Evolutionary conservation across 2,888 invertebrate species (phyloP), one percentile per base, ranked within the genome.

Genomic region (Pollenia angustigena): DNA sequence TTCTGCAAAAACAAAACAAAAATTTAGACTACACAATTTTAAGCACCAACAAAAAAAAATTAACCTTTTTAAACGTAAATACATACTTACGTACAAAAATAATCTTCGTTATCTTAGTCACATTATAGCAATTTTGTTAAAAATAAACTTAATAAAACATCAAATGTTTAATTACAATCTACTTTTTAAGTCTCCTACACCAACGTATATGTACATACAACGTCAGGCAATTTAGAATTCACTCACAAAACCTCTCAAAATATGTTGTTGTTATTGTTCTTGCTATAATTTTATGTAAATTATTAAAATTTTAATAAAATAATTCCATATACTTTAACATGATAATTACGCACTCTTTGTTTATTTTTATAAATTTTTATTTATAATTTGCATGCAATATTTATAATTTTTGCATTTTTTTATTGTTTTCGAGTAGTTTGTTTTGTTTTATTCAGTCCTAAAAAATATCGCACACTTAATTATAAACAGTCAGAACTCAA

Each of bases 331-430:
- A 9, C 12, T 18, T 66, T 14, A 40, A 54, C 42, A 54, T 42
- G 12, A 18, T 42, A 80, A 68, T 78, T 42, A 74, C 56, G 56
- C 68, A 81, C 44, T 18, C 9, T 58, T n/a, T 68, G 42, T 48
- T 58, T 69, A 72, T 60, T 66, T 32, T 69, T 60, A 32, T 23
- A 44, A 32, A n/a, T 64, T 48, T 54, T 46, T 42, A 60, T 69
- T 75, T 75, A 40, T 62, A 62, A 75, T 69, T 80, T 76, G 85
- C 80, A 80, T 80, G 74, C 60, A 78, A 71, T n/a, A 48, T 44
- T n/a, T 56, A 48, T 66, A 58, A 48, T 60, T 60, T 50, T 14
- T 32, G 18, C 42, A 18, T 18, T 69, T 68, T 42, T 42, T 11
- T 42, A 32, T 72, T 58, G 11, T 54, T 66, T 66, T 56, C 12